Evolutionary conservation across 2,888 invertebrate species (phyloP), one percentile per base, ranked within the genome.

Genomic region (Eupithecia exiguata): DNA sequence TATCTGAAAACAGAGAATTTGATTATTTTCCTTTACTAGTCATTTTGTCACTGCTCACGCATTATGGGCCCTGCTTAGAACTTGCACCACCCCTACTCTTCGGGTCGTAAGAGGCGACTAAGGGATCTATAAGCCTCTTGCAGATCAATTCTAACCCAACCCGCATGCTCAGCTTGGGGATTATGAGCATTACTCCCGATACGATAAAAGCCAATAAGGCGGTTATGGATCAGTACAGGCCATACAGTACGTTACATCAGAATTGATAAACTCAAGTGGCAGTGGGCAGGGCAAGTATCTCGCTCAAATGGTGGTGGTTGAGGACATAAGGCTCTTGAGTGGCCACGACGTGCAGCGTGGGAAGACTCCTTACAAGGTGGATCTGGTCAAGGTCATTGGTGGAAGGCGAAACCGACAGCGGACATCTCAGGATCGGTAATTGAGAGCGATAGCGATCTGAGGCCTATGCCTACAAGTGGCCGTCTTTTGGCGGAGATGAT

Each of bases 1-100:
- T 63, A 96, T 89, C 96, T 96, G 87, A 66, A 92, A 91, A 25
- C 0, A 61, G n/a, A 53, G 2, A 14, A 10, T 49, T 49, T 68
- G 14, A 35, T 46, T 46, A 46, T 30, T 68, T 25, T 58, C 35
- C 6, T 63, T 46, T 16, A 49, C 62, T 35, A 62, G 7, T 35
- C 12, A 3, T 58, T 58, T 58, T 7, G 43, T 43, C 40, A 14
- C 40, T 40, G 5, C 14, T 40, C 40, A 40, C 40, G 14, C 14
- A 14, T 14, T 40, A 5, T 14, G 14, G 40, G 12, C 12, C 5
- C 12, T 14, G 40, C 14, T 40, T 14, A 40, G 5, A 40, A 40
- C 14, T 40, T 40, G 14, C 40, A 14, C 40, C 40, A 40, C 14
- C 1, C 40, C 14, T 14, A 4, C 40, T 40, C 40, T 40, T 40